Evolutionary conservation across 1,140 invertebrate species (phyloP).

Genomic region (Condylostylus longicornis): DNA sequence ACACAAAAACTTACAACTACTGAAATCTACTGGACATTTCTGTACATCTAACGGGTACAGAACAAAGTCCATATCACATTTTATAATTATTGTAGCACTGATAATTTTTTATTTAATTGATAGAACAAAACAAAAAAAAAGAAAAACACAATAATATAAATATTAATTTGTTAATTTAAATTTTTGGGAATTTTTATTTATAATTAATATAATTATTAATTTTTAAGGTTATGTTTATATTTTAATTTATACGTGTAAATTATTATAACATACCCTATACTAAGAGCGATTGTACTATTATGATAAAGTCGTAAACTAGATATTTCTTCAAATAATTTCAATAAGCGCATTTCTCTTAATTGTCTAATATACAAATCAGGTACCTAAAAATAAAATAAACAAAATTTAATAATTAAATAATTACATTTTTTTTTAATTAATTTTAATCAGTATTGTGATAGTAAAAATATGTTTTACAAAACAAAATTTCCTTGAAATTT

Average conservation of each 20-base stretch:
- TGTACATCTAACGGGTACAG: conserved; percentile 44
- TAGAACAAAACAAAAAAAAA: too few species aligned
- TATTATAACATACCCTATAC: conserved; percentile 38
- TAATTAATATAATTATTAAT: too few species aligned
- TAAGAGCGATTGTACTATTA: conserved; percentile 41
- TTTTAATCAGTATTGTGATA: too few species aligned
- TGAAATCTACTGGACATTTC: conserved; percentile 43
- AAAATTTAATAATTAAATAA: background rate
- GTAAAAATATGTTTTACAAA: too few species aligned
- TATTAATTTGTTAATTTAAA: too few species aligned
- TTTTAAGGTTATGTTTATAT: too few species aligned
- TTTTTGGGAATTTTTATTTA: too few species aligned
- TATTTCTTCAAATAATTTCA: conserved; percentile 42
- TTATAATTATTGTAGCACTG: conserved; percentile 44
- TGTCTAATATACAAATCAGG: conserved; percentile 46
- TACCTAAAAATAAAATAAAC: conserved; percentile 12
- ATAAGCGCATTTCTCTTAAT: conserved; percentile 39
- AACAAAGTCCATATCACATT: conserved; percentile 46
- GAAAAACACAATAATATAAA: conserved; percentile 3
- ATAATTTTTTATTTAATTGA: conserved; percentile 18
- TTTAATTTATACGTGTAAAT: conserved; percentile 1
- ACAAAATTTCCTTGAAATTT: too few species aligned
- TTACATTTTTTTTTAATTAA: background rate
- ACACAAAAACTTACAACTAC: conserved; percentile 44
- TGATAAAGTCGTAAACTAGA: conserved; percentile 39